Conservation (phyloP, 2,113 vertebrate species). For the Brachypodius melanocephalos region DNA sequence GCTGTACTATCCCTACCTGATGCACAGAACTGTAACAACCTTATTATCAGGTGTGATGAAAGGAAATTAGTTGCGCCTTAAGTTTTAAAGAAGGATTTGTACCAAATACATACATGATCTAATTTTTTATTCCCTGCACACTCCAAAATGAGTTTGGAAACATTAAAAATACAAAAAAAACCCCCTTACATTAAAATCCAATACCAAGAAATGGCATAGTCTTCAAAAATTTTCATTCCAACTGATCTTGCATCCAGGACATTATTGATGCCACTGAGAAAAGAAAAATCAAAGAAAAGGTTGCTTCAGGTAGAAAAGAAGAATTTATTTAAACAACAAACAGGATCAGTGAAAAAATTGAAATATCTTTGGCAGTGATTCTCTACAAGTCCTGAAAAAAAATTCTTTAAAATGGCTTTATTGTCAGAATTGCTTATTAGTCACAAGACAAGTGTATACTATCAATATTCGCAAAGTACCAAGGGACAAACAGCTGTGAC, state of each 20-base stretch:
- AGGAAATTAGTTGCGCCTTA: not conserved
- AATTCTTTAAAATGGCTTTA: not conserved
- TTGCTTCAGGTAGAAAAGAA: not conserved
- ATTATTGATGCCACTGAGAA: conserved; percentile 78
- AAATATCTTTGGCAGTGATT: not conserved
- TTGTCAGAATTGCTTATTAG: not conserved
- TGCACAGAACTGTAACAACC: not conserved
- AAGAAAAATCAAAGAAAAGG: not conserved
- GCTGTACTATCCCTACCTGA: not conserved
- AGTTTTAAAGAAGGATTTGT: not conserved
- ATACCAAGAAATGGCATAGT: conserved; percentile 90
- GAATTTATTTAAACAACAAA: not conserved
- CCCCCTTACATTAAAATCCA: conserved; percentile 95
- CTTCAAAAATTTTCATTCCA: conserved; percentile 90
- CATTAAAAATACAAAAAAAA: not conserved
- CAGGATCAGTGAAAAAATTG: not conserved
- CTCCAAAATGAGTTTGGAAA: not conserved
- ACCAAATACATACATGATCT: not conserved
- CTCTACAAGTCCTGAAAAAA: not conserved
- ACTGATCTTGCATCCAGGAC: conserved; percentile 85
- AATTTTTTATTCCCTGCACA: not conserved
- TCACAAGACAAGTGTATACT: not conserved
- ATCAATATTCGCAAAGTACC: not conserved
- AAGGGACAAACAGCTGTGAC: not conserved
- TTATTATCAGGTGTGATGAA: not conserved